Evolutionary conservation across 2,888 invertebrate genomes (phyloP), one percentile per base, ranked within the genome.

Genomic region (Chouioia cunea): DNA sequence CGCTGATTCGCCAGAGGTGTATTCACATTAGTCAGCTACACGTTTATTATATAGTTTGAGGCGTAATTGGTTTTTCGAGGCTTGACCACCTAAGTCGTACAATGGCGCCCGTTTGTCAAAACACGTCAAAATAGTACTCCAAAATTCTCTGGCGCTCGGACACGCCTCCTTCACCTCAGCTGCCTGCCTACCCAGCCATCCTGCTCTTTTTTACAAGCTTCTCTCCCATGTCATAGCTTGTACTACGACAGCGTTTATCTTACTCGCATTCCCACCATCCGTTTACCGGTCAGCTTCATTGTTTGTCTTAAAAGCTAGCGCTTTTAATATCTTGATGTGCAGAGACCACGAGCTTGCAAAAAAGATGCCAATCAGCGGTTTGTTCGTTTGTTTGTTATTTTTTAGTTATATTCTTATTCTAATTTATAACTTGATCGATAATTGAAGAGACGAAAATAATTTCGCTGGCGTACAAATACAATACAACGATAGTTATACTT

Each of bases 91-190:
- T 83, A 83, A 77, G 81, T 81, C 77, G 82, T 77, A 79, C 83
- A 84, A 85, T 85, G 81, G 83, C 82, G 82, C 78, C 80, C 82
- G 83, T 84, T 85, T 84, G 84, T 85, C 84, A 84, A 84, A 84
- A 84, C 84, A 84, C 81, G 83, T 84, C 84, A 84, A 83, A 84
- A 85, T 83, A 85, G 78, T 76, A 81, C 80, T 76, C 80, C 75
- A 53, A 67, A 60, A 67, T 56, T 22, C 63, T 63, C n/a, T 44
- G n/a, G 18, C 47, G 46, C 59, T 20, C 53, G 46, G 66, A 59
- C 66, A 67, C 66, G 66, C 66, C 66, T 59, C 27, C 27, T 27
- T 27, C 27, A 6, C 27, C 27, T 27, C 27, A 27, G 27, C 27
- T 6, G 27, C 27, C 27, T 27, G 6, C 27, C 27, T 27, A 6